Conservation (phyloP, 2,888 invertebrate genomes). For the Philonicus albiceps region DNA sequence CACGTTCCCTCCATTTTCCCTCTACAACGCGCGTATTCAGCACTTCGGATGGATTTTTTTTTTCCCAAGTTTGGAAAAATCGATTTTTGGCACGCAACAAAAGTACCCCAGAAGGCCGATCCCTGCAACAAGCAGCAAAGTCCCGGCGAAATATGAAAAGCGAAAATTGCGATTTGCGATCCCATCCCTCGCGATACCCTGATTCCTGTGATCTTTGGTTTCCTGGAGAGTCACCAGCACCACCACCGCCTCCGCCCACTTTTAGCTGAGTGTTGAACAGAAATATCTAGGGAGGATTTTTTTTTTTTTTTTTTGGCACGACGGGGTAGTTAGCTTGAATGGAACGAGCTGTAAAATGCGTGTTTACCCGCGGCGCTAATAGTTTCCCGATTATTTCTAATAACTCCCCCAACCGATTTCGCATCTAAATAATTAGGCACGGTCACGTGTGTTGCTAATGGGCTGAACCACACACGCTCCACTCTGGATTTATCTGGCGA, state of each 20-base stretch:
- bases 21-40: background rate
- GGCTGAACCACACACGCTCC: background rate
- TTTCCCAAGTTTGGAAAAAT: background rate
- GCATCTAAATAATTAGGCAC: slow-evolving; percentile 1
- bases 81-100: slow-evolving; percentile 28
- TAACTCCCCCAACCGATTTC: background rate
- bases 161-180: slow-evolving; percentile 12
- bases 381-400: background rate
- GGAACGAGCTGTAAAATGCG: background rate
- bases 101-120: background rate
- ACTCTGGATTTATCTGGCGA: background rate
- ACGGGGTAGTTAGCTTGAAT: background rate
- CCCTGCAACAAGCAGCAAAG: background rate
- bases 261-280: background rate
- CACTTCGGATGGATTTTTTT: background rate
- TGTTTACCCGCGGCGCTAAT: background rate
- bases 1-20: background rate
- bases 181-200: background rate
- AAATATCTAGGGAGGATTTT: background rate
- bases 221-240: background rate
- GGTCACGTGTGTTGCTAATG: slow-evolving; percentile 9
- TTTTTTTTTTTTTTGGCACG: background rate
- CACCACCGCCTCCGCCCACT: background rate
- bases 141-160: background rate
- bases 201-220: background rate